These are phyloP conservation scores for Lepidocyrtinus sp. DNA, from an alignment of 2,888 invertebrate species.

Conservation along the genomic window DNA sequence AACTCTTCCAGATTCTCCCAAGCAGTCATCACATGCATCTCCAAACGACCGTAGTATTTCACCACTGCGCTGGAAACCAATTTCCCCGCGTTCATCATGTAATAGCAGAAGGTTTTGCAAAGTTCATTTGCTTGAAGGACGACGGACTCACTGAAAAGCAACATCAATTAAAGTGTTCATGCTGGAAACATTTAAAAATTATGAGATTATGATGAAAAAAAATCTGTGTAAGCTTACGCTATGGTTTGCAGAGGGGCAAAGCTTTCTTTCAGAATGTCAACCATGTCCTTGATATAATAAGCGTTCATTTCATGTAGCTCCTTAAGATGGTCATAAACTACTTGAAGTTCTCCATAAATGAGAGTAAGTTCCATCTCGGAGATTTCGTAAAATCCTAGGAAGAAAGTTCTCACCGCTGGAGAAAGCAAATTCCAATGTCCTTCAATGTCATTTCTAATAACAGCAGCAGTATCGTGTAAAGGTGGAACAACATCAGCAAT, in stretches of 20 bases:
- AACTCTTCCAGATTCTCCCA: slow-evolving; percentile 62
- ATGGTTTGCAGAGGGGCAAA: slow-evolving; percentile 20
- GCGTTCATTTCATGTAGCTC: slow-evolving; percentile 69
- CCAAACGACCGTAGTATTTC: slow-evolving; percentile 61
- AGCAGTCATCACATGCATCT: slow-evolving; percentile 56
- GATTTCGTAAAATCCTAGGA: slow-evolving; percentile 18
- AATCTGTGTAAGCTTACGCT: slow-evolving; percentile 29
- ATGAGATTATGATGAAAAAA: not conserved
- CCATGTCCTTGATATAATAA: slow-evolving; percentile 69
- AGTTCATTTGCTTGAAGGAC: not conserved
- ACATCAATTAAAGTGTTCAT: not conserved
- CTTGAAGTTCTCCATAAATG: slow-evolving; percentile 65
- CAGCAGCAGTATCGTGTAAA: slow-evolving; percentile 24
- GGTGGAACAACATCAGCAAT: slow-evolving; percentile 22
- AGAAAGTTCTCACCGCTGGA: slow-evolving; percentile 25
- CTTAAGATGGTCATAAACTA: slow-evolving; percentile 48
- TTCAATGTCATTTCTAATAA: slow-evolving; percentile 55
- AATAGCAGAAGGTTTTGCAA: slow-evolving; percentile 33
- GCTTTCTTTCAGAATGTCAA: slow-evolving; percentile 36
- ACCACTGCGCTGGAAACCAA: not conserved
- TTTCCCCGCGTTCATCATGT: slow-evolving; percentile 28
- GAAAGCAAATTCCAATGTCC: slow-evolving; percentile 57
- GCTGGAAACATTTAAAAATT: not conserved
- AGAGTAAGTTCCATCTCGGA: slow-evolving; percentile 34
- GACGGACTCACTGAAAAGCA: slow-evolving; percentile 19